Evolutionary conservation across 92 coral and sea anemone species (phyloP).

Genomic region (Desmophyllum pertusum): DNA sequence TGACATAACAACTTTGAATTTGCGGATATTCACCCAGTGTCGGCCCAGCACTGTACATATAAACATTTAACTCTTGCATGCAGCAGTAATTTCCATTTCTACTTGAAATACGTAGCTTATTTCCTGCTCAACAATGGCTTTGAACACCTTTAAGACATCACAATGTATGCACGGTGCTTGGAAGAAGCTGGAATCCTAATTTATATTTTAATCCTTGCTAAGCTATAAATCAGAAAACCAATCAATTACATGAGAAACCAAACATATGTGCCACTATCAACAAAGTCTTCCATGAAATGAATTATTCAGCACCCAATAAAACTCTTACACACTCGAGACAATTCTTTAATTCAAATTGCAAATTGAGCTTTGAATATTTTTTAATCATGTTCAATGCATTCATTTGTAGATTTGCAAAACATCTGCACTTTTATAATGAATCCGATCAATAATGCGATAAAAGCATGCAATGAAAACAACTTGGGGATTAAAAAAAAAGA

Average conservation of each 20-base stretch:
- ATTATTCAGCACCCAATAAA: constrained; percentile 12
- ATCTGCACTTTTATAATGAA: not conserved
- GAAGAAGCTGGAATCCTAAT: constrained; percentile 11
- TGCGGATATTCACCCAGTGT: not conserved
- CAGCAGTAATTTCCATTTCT: not conserved
- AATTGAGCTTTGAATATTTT: not conserved
- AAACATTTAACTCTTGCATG: not conserved
- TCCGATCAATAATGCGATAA: not conserved
- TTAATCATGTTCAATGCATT: not conserved
- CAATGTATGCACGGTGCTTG: not conserved
- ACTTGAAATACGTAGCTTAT: too few species aligned
- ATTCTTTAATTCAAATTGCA: constrained; percentile 10
- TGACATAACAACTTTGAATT: constrained; percentile 10
- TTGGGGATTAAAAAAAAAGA: not conserved
- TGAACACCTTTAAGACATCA: not conserved
- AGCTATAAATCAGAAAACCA: constrained; percentile 24
- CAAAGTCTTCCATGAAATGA: constrained; percentile 16
- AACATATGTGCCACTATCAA: constrained; percentile 14
- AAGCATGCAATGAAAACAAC: not conserved
- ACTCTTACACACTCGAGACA: not conserved
- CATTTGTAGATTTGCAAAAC: not conserved
- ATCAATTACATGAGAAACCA: constrained; percentile 4
- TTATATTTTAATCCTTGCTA: constrained; percentile 17
- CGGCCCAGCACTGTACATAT: not conserved
- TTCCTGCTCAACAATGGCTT: constrained; percentile 1